Conservation (phyloP, 1,140 invertebrate genomes). For the Drosophila tropicalis region DNA sequence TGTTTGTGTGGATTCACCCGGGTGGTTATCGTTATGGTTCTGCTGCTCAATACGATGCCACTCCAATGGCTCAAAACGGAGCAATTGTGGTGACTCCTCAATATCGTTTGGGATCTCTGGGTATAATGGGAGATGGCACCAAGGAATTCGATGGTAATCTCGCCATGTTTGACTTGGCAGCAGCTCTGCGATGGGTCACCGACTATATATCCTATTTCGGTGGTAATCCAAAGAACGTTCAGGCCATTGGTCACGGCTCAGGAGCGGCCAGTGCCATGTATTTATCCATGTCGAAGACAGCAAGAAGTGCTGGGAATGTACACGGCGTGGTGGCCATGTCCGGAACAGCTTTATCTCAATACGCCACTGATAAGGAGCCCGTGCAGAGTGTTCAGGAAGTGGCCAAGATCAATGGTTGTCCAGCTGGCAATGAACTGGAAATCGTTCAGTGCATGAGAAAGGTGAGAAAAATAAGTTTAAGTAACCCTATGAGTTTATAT, state of each 20-base stretch:
- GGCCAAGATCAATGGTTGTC: slow-evolving; percentile 85
- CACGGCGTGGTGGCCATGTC: slow-evolving; percentile 88
- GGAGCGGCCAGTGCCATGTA: slow-evolving; percentile 87
- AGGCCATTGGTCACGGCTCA: slow-evolving; percentile 88
- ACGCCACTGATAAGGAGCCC: slow-evolving; percentile 86
- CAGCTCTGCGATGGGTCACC: slow-evolving; percentile 87
- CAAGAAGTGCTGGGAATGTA: slow-evolving; percentile 84
- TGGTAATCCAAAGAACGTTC: slow-evolving; percentile 87
- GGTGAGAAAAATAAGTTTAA: slow-evolving; percentile 32
- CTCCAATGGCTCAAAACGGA: slow-evolving; percentile 86
- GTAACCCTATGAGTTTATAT: not conserved
- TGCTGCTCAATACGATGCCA: slow-evolving; percentile 86
- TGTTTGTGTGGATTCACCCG: slow-evolving; percentile 87
- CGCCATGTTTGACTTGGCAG: slow-evolving; percentile 88
- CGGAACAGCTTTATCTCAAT: slow-evolving; percentile 86
- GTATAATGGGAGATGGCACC: slow-evolving; percentile 88
- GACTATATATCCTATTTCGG: slow-evolving; percentile 88
- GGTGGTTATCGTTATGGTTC: slow-evolving; percentile 87
- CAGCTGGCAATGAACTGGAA: slow-evolving; percentile 82
- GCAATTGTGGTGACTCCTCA: slow-evolving; percentile 91
- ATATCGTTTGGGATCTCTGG: slow-evolving; percentile 91
- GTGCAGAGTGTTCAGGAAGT: slow-evolving; percentile 84
- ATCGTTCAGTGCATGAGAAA: slow-evolving; percentile 86
- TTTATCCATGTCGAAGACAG: slow-evolving; percentile 85
- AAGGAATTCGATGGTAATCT: slow-evolving; percentile 88